Evolutionary conservation across 2,888 invertebrate genomes (phyloP).

Genomic region (Balanococcus diminutus): DNA sequence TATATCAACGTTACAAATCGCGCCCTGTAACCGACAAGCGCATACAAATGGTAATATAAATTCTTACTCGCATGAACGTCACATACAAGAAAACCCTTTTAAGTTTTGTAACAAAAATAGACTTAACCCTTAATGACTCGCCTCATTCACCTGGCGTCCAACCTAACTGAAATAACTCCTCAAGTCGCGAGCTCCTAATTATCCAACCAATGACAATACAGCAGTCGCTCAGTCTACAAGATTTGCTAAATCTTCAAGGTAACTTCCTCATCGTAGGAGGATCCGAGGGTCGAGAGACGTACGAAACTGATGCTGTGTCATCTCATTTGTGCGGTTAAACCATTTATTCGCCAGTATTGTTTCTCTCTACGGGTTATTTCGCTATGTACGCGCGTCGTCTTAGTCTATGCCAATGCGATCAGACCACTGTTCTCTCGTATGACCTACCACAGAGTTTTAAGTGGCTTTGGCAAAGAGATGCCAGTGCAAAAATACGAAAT

Average conservation of each 20-base stretch:
- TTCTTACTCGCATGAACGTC: not conserved
- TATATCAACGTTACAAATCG: not conserved
- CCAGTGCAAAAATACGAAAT: not conserved
- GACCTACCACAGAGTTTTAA: conserved; percentile 7
- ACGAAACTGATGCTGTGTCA: not conserved
- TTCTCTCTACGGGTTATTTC: not conserved
- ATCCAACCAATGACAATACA: not conserved
- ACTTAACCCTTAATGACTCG: not conserved
- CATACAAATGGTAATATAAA: not conserved
- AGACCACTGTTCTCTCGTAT: not conserved
- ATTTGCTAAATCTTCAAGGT: not conserved
- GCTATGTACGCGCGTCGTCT: not conserved
- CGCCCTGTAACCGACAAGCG: not conserved
- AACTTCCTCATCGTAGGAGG: not conserved
- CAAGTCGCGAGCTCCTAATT: not conserved
- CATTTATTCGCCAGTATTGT: not conserved
- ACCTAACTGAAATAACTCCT: not conserved
- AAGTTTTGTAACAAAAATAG: not conserved
- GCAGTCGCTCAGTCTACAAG: not conserved
- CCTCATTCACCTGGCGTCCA: conserved; percentile 34
- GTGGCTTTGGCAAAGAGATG: not conserved
- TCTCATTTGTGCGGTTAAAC: not conserved
- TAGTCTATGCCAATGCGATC: not conserved
- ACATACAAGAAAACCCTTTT: conserved; percentile 21
- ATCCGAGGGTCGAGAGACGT: not conserved